Evolutionary conservation across 2,888 invertebrate genomes (phyloP), one percentile per base, ranked within the genome.

Genomic region (Norana najaformis): DNA sequence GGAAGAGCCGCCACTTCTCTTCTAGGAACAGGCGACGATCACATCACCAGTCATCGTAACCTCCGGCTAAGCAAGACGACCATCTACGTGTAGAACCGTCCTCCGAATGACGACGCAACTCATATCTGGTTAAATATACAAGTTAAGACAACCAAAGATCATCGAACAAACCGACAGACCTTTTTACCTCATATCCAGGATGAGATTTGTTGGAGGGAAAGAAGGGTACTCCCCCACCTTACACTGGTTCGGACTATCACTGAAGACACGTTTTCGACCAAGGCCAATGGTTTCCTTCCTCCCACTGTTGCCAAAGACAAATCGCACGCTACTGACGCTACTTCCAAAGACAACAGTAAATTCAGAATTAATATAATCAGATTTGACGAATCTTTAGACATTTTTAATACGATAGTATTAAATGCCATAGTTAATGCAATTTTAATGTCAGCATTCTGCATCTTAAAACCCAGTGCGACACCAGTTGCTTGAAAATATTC

Each of bases 1-100:
- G 92, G 93, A 92, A 91, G 35, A 85, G 34, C 5, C 1, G 23
- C 85, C 35, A 35, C 85, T 2, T 20, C 34, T 85, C 35, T 6
- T 85, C 4, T 85, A 37, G 16, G 85, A 36, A 37, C 35, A 85
- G 85, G 35, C 36, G 36, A 1, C 36, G 85, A n/a, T n/a, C 69
- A n/a, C 69, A 69, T 30, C 69, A 69, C n/a, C 4, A 8, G 16
- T n/a, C n/a, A n/a, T 16, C n/a, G 30, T 11, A 13, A 69, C 69
- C 69, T 30, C n/a, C 69, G 30, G 69, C 69, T 69, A 30, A n/a
- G 30, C n/a, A 69, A 30, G n/a, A 69, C 69, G 8, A 69, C 11
- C 69, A 69, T n/a, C 69, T 69, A 69, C 23, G 23, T 47, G 2
- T 6, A 47, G 23, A 47, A 20, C 23, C 23, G 20, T 47, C 23